Percentiles rank a stretch among this genome's conserved stretches.
phyloP scores from a whole-genome alignment of 2,113 vertebrate species.

The Pteropus alecto region DNA sequence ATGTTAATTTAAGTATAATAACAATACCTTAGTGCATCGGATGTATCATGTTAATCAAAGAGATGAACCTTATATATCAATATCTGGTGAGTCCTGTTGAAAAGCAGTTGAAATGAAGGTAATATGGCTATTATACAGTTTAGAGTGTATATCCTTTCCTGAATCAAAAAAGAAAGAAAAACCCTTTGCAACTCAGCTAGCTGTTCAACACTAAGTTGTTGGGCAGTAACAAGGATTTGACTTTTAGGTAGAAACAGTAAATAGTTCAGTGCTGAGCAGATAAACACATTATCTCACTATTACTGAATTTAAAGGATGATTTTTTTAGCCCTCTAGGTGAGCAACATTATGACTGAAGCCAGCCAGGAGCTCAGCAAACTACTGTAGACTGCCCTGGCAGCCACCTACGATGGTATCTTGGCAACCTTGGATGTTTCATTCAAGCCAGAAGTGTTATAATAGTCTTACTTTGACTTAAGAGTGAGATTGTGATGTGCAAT shows the following conservation, averaged over 20 bases:
- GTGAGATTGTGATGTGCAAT: background rate
- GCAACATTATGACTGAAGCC: background rate
- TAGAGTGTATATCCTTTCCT: background rate
- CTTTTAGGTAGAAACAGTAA: background rate
- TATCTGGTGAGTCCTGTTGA: background rate
- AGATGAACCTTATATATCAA: background rate
- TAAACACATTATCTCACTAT: background rate
- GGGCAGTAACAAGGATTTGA: background rate
- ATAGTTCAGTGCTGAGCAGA: background rate
- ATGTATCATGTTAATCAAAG: background rate
- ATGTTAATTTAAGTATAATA: background rate
- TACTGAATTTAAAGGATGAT: background rate
- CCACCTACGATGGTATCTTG: constrained; percentile 11
- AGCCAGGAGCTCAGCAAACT: background rate
- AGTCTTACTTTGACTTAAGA: background rate
- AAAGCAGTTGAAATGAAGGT: background rate
- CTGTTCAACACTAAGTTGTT: background rate
- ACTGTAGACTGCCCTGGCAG: background rate
- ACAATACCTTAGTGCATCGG: background rate
- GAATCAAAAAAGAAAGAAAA: background rate
- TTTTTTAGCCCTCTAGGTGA: background rate
- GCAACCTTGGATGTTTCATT: constrained; percentile 35
- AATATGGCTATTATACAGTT: background rate
- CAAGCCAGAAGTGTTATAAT: background rate
- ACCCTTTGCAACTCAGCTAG: background rate